These are phyloP conservation scores for Grus americana DNA, from an alignment of 2,113 vertebrate genomes.

Conservation along the genomic window DNA sequence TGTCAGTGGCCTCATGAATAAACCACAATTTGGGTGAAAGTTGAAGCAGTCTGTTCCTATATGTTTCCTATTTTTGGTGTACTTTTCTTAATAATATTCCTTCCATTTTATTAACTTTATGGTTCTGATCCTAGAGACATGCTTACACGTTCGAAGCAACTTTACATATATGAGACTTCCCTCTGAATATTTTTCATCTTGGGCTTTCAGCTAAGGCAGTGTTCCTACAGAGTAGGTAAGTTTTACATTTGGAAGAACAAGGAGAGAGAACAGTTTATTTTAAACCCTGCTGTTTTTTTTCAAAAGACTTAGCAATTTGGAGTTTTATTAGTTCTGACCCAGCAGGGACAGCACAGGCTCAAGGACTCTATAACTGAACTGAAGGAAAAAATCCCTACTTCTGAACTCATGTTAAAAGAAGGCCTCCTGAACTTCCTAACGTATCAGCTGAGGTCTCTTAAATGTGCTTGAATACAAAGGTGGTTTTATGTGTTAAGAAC, in stretches of 20 bases:
- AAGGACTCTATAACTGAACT: not conserved
- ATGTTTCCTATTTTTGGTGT: not conserved
- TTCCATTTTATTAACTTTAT: not conserved
- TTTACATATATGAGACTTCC: not conserved
- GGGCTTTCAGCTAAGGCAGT: not conserved
- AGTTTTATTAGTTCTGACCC: not conserved
- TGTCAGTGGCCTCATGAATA: not conserved
- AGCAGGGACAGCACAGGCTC: not conserved
- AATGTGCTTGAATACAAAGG: not conserved
- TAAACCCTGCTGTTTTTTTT: not conserved
- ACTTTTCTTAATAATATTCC: not conserved
- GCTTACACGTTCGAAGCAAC: not conserved
- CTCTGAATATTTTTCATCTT: not conserved
- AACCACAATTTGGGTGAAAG: not conserved
- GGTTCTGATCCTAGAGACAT: not conserved
- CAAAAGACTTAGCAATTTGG: not conserved
- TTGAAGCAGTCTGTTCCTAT: not conserved
- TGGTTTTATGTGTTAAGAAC: not conserved
- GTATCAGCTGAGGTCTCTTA: not conserved
- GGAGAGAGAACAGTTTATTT: not conserved
- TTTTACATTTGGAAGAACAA: not conserved
- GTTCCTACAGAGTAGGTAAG: not conserved
- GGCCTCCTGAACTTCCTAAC: not conserved
- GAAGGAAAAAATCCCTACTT: not conserved
- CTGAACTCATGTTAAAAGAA: not conserved